phyloP scores from a whole-genome alignment of 2,888 invertebrate genomes.

The Dicyrtoma fusca region DNA sequence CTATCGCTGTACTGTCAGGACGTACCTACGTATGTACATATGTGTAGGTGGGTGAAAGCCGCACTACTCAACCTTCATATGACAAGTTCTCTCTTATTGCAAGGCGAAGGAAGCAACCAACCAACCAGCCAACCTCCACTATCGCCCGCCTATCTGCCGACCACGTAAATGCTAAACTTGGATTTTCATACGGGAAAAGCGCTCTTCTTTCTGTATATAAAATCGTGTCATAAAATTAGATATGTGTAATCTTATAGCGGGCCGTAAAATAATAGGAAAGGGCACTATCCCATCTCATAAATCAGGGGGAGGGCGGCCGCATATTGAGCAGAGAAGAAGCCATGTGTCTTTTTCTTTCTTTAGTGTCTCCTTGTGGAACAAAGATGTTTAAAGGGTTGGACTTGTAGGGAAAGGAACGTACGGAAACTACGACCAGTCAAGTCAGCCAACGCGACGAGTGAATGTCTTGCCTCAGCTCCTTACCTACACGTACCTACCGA shows the following conservation, averaged over 20 bases:
- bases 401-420: no score
- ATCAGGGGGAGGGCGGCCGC: slow-evolving; percentile 42
- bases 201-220: slow-evolving; percentile 18
- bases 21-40: neutral
- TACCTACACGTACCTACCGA: no score
- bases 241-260: slow-evolving; percentile 46
- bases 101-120: no score
- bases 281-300: slow-evolving; percentile 44
- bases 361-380: slow-evolving; percentile 33
- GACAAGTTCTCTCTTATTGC: no score
- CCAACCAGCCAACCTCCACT: no score
- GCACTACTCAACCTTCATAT: neutral
- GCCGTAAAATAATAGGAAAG: slow-evolving; percentile 48
- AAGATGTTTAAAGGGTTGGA: slow-evolving; percentile 31
- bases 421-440: no score
- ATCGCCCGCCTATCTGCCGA: neutral
- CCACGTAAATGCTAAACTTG: no score
- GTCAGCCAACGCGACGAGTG: no score
- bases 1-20: neutral
- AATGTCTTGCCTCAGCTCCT: no score
- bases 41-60: neutral
- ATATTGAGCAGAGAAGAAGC: slow-evolving; percentile 41
- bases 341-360: slow-evolving; percentile 34
- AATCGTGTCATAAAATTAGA: slow-evolving; percentile 49
- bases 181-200: neutral